phyloP scores from a whole-genome alignment of 2,888 invertebrate species.

The Ganaspis brasiliensis region DNA sequence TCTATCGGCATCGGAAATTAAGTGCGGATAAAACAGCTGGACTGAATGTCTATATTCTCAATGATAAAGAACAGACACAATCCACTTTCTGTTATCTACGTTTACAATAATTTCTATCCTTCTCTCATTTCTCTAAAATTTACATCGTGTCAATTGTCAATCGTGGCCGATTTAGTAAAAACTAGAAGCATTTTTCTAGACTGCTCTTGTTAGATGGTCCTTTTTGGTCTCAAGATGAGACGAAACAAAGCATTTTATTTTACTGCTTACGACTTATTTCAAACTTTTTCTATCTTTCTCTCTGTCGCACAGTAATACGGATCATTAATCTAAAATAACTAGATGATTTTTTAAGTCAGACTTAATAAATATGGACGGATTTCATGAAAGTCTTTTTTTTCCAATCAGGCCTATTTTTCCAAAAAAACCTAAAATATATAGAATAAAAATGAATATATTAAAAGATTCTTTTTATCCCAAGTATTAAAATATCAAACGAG shows the following conservation, averaged over 20 bases:
- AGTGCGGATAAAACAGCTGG: slow-evolving; percentile 61
- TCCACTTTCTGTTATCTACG: slow-evolving; percentile 75
- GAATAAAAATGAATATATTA: slow-evolving; percentile 59
- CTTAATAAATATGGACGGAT: slow-evolving; percentile 34
- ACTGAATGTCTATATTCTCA: slow-evolving; percentile 84
- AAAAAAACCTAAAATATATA: slow-evolving; percentile 38
- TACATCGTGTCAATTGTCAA: slow-evolving; percentile 52
- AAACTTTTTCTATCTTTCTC: slow-evolving; percentile 62
- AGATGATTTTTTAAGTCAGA: slow-evolving; percentile 42
- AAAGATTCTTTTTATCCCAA: slow-evolving; percentile 41
- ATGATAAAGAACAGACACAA: slow-evolving; percentile 86
- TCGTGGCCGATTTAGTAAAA: slow-evolving; percentile 58
- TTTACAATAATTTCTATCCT: slow-evolving; percentile 55
- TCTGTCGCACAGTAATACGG: slow-evolving; percentile 62
- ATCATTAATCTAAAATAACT: slow-evolving; percentile 59
- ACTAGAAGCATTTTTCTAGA: slow-evolving; percentile 69
- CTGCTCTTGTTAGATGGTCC: slow-evolving; percentile 74
- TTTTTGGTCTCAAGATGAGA: slow-evolving; percentile 77
- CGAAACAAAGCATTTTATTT: slow-evolving; percentile 76
- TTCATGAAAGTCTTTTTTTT: slow-evolving; percentile 46
- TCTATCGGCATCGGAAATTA: slow-evolving; percentile 25
- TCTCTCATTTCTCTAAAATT: slow-evolving; percentile 55
- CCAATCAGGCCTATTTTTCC: background rate
- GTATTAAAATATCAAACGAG: background rate
- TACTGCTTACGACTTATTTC: slow-evolving; percentile 57